These are phyloP conservation scores for Arnoldichthys spilopterus DNA, from an alignment of 2,797 vertebrate species.

Conservation along the genomic window DNA sequence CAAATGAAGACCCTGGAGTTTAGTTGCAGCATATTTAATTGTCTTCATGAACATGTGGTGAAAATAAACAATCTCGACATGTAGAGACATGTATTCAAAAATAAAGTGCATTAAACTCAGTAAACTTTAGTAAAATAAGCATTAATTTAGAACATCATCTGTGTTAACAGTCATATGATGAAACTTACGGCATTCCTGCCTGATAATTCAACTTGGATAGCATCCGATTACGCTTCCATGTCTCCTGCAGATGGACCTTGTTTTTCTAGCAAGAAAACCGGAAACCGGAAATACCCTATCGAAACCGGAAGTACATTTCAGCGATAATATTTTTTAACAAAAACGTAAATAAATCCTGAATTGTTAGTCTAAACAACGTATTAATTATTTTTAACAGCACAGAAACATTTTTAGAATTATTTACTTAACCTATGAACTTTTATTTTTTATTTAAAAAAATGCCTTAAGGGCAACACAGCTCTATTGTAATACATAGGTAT, in stretches of 20 bases:
- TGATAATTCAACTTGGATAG: neutral
- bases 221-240: too few species aligned
- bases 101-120: too few species aligned
- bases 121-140: too few species aligned
- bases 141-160: too few species aligned
- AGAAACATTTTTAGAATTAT: neutral
- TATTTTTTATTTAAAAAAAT: neutral
- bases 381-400: too few species aligned
- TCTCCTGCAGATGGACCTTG: too few species aligned
- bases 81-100: too few species aligned
- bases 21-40: neutral
- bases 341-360: neutral
- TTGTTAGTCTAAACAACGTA: neutral
- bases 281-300: too few species aligned
- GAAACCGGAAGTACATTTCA: too few species aligned
- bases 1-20: neutral
- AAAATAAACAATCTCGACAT: too few species aligned
- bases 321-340: neutral
- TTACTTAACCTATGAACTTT: too few species aligned
- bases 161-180: neutral
- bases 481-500: too few species aligned
- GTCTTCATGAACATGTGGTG: constrained; percentile 1
- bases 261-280: neutral
- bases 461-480: constrained; percentile 5
- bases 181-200: neutral